Percentiles rank a stretch among this genome's conserved stretches.
phyloP scores from a whole-genome alignment of 2,888 invertebrate genomes.

The Sisyra nigra region DNA sequence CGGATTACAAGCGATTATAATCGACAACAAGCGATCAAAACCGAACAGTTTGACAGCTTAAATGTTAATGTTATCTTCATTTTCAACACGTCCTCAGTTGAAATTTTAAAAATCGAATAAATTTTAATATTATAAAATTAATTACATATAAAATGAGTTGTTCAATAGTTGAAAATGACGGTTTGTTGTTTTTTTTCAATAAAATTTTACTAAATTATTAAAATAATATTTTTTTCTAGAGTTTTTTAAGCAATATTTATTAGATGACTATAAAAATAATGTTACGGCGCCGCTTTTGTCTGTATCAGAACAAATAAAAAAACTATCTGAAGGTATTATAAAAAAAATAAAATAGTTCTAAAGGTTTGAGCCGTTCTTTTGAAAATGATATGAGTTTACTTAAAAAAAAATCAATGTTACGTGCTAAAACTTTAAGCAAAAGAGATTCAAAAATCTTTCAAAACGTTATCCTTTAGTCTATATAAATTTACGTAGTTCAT shows the following conservation, averaged over 20 bases:
- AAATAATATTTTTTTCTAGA: conserved; percentile 7
- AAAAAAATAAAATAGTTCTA: conserved; percentile 11
- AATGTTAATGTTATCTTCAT: too few relatives aligned
- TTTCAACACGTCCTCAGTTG: neutral
- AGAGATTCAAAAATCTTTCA: too few relatives aligned
- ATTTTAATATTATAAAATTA: neutral
- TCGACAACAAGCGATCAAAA: too few relatives aligned
- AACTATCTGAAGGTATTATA: conserved; percentile 42
- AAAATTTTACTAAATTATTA: neutral
- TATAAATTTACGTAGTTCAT: too few relatives aligned
- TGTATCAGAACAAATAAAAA: conserved; percentile 53
- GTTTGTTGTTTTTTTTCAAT: too few relatives aligned
- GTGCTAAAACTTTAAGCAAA: too few relatives aligned
- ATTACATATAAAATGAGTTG: neutral
- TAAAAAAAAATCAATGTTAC: too few relatives aligned
- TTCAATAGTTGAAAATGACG: too few relatives aligned
- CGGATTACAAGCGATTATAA: too few relatives aligned
- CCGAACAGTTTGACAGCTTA: neutral
- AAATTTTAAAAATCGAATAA: neutral
- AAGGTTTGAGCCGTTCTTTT: neutral
- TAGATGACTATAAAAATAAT: conserved; percentile 8
- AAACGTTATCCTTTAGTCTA: too few relatives aligned
- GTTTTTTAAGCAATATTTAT: conserved; percentile 11
- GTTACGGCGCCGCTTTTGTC: conserved; percentile 22
- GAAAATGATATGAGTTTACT: too few relatives aligned